Evolutionary conservation across 2,113 vertebrate genomes (phyloP).

Genomic region (Uria lomvia): DNA sequence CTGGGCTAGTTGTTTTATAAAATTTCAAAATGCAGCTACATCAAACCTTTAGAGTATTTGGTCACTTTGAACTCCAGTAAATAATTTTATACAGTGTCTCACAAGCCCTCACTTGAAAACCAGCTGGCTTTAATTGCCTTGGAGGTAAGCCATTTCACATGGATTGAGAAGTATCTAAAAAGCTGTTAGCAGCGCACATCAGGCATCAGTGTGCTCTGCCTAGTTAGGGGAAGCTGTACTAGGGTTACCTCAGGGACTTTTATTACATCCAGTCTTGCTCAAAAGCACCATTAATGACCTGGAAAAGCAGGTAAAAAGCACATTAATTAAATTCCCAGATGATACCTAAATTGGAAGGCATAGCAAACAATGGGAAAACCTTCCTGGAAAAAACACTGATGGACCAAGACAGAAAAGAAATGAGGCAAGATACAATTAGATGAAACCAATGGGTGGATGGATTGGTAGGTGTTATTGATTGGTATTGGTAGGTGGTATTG

Average conservation of each 20-base stretch:
- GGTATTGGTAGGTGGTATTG: background rate
- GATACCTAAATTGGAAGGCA: background rate
- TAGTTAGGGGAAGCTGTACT: background rate
- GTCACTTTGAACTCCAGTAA: background rate
- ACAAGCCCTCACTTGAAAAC: background rate
- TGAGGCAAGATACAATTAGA: background rate
- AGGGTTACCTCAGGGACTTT: background rate
- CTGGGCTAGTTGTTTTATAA: background rate
- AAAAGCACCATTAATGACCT: background rate
- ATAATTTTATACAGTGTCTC: background rate
- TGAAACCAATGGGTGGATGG: background rate
- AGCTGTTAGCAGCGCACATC: background rate
- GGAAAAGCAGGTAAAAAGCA: constrained; percentile 4
- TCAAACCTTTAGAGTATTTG: background rate
- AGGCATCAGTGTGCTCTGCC: background rate
- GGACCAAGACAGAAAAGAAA: background rate
- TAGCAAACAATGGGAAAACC: background rate
- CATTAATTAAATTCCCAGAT: constrained; percentile 26
- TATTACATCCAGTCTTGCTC: background rate
- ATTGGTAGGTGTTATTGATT: background rate
- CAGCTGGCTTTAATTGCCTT: background rate
- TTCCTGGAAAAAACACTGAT: background rate
- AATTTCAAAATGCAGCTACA: background rate
- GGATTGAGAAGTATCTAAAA: background rate
- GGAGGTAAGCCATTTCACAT: background rate